Base-by-base conservation (phyloP, 2,888 invertebrate species). In the Lasioglossum oenotherae region DNA sequence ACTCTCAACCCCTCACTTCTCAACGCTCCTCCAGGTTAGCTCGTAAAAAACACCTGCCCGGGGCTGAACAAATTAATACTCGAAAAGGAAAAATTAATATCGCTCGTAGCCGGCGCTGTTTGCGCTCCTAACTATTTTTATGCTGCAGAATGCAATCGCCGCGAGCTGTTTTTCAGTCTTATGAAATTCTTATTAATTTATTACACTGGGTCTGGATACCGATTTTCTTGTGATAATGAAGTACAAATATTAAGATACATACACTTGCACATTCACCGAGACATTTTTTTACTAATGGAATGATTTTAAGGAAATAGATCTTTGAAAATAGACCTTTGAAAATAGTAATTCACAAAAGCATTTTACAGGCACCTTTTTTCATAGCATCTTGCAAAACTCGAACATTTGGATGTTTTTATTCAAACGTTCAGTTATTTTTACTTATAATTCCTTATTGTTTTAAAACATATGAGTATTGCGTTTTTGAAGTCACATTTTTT, bases 1-100 rank as follows among this genome's bases (percentile, higher is more conserved):
- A 83, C 81, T 91, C 91, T 91, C 91, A 91, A 90, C 86, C 74
- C 78, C 81, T 72, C 53, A 53, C 41, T 64, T 85, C 16, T 75
- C 44, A n/a, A 16, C 41, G 27, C 16, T 14, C 44, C 35, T 69
- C 35, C 67, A 38, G 10, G 69, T 38, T 69, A 38, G 12, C 19
- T 35, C 38, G 38, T 19, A 35, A 38, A 35, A 69, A 38, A 38
- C 8, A 38, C 38, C 38, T 69, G 23, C n/a, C 35, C 35, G 23
- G 19, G 12, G 69, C 69, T 41, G 35, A 69, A 69, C 69, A 41
- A 67, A 69, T 23, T 69, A 69, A 41, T 69, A 38, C 35, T 69
- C 23, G 67, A 35, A 16, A 35, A 10, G 64, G 23, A 27, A 64
- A 64, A 31, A 64, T 27, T 27, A 31, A 64, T 31, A 64, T 31